Percentiles rank a stretch among this genome's conserved stretches.
Conservation (phyloP, 2,888 invertebrate genomes). For the Nomada goodeniana region DNA sequence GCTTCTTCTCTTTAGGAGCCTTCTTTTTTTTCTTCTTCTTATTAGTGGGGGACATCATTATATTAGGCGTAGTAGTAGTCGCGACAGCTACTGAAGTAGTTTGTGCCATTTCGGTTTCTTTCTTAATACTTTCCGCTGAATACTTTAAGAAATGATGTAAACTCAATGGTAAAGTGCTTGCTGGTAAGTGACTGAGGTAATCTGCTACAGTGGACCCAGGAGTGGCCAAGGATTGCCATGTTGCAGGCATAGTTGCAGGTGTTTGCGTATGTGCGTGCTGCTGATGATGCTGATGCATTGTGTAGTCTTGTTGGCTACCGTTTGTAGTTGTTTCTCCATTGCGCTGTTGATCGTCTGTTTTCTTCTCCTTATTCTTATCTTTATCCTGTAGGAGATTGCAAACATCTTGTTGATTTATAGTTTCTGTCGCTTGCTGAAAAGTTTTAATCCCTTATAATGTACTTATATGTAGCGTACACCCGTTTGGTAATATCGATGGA, state of each 20-base stretch:
- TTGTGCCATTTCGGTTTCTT: conserved; percentile 87
- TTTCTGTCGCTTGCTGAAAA: conserved; percentile 77
- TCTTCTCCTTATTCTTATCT: conserved; percentile 81
- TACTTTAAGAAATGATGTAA: conserved; percentile 94
- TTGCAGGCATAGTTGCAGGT: conserved; percentile 85
- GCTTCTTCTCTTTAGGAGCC: conserved; percentile 91
- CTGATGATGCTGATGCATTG: conserved; percentile 85
- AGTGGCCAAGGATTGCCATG: conserved; percentile 90
- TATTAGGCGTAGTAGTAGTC: conserved; percentile 81
- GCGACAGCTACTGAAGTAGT: conserved; percentile 84
- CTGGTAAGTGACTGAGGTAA: conserved; percentile 92
- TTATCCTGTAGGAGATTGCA: conserved; percentile 82
- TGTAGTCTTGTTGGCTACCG: conserved; percentile 86
- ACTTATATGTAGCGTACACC: not conserved
- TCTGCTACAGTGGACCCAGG: conserved; percentile 93
- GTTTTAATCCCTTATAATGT: conserved; percentile 21
- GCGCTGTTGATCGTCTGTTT: conserved; percentile 80
- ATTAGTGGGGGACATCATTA: conserved; percentile 81
- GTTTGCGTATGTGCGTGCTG: conserved; percentile 83
- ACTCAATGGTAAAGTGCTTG: conserved; percentile 90
- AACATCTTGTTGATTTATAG: conserved; percentile 81
- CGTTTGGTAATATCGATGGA: not conserved
- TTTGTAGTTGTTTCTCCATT: conserved; percentile 85
- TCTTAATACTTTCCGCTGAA: conserved; percentile 91
- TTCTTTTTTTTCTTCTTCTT: conserved; percentile 94